Conservation (phyloP, 2,797 vertebrate species). For the Coilia nasus region DNA sequence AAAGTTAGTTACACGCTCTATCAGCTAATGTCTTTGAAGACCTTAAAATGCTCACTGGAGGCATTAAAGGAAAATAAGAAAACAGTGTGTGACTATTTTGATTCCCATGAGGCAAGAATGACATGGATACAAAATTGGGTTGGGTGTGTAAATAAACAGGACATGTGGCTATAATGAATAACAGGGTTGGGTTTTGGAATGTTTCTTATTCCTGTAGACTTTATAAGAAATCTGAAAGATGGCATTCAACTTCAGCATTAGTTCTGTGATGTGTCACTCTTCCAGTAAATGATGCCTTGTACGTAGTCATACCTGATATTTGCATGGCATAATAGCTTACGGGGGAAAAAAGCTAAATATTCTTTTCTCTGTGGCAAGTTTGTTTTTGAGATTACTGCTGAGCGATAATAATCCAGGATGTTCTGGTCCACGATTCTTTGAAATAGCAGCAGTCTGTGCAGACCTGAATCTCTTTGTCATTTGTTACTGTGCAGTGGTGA, state of each 20-base stretch:
- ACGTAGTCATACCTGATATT: background rate
- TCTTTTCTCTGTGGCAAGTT: background rate
- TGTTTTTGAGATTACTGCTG: background rate
- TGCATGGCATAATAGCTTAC: background rate
- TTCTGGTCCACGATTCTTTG: background rate
- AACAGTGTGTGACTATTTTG: background rate
- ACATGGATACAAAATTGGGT: background rate
- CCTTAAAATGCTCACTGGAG: background rate
- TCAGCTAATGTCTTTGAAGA: background rate
- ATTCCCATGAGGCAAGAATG: background rate
- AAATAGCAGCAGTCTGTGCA: background rate
- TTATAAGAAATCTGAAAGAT: background rate
- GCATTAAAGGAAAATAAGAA: background rate
- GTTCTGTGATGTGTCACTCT: background rate
- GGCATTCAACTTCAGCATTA: background rate
- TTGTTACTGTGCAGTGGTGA: slow-evolving; percentile 31
- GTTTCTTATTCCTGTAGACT: background rate
- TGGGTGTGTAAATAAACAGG: background rate
- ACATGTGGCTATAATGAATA: background rate
- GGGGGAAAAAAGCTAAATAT: background rate
- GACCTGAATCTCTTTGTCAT: background rate
- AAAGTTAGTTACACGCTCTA: slow-evolving; percentile 59
- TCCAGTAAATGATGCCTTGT: background rate
- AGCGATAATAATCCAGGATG: slow-evolving; percentile 1
- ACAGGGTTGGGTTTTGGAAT: background rate